Conservation (phyloP, 2,797 vertebrate species). For the Ctenosaura bakeri region DNA sequence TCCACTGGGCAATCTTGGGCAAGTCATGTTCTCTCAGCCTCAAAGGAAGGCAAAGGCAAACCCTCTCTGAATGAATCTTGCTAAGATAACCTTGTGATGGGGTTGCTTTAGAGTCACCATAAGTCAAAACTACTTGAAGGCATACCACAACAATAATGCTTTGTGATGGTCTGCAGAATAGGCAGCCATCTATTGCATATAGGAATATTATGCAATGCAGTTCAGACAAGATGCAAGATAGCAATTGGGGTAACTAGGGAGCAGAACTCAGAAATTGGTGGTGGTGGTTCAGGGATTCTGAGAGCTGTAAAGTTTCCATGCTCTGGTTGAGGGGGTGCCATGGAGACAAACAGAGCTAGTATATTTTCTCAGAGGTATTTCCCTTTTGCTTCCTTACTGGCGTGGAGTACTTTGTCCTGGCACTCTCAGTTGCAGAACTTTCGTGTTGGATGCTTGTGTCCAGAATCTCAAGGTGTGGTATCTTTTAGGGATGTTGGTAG, state of each 20-base stretch:
- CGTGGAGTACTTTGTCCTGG: background rate
- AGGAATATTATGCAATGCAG: background rate
- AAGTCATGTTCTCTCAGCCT: too few relatives aligned
- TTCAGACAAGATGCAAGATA: background rate
- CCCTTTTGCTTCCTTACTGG: background rate
- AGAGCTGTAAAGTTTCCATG: too few relatives aligned
- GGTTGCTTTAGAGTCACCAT: too few relatives aligned
- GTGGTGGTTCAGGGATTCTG: too few relatives aligned
- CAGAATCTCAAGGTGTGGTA: too few relatives aligned
- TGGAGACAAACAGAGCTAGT: background rate
- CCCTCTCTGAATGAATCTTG: too few relatives aligned
- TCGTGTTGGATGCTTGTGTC: background rate
- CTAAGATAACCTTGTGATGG: too few relatives aligned
- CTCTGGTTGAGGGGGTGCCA: background rate
- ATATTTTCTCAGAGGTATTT: background rate
- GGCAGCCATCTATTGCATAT: background rate
- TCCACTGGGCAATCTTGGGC: too few relatives aligned
- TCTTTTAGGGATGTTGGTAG: too few relatives aligned
- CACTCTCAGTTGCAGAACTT: background rate
- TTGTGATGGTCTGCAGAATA: background rate
- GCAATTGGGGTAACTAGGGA: background rate
- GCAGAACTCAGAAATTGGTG: too few relatives aligned
- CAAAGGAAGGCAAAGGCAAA: too few relatives aligned
- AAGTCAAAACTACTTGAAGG: too few relatives aligned
- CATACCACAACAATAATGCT: background rate